Conservation (phyloP, 2,888 invertebrate species). For the Embidobia sp. region DNA sequence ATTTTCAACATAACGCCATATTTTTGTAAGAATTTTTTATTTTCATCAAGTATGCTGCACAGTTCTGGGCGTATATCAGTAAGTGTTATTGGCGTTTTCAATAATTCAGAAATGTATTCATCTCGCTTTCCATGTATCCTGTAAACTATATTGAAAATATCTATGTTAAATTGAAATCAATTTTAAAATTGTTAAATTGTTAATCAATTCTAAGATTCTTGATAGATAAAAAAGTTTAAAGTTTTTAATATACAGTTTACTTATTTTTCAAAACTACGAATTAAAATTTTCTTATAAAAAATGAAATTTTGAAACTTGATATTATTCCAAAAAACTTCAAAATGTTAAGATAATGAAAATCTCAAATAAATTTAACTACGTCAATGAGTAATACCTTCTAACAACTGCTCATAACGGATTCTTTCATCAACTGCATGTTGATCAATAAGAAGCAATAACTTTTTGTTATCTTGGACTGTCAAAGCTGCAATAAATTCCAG, state of each 20-base stretch:
- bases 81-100: conserved; percentile 72
- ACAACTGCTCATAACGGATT: conserved; percentile 88
- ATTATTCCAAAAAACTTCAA: too few species aligned
- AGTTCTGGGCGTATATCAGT: conserved; percentile 65
- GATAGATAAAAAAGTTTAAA: too few species aligned
- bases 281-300: too few species aligned
- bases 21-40: conserved; percentile 82
- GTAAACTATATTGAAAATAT: conserved; percentile 82
- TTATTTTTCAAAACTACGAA: too few species aligned
- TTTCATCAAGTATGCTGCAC: conserved; percentile 65
- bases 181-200: too few species aligned
- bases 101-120: conserved; percentile 68
- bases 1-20: conserved; percentile 84
- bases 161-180: conserved; percentile 2
- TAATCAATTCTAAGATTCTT: too few species aligned
- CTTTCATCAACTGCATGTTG: conserved; percentile 95
- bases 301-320: too few species aligned
- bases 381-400: conserved; percentile 77
- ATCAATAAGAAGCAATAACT: conserved; percentile 87
- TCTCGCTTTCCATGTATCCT: conserved; percentile 75
- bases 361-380: too few species aligned
- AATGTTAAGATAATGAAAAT: too few species aligned
- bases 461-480: conserved; percentile 77
- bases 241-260: too few species aligned
- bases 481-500: conserved; percentile 87